Conservation (phyloP, 2,888 invertebrate species). For the Cenopis cana region DNA sequence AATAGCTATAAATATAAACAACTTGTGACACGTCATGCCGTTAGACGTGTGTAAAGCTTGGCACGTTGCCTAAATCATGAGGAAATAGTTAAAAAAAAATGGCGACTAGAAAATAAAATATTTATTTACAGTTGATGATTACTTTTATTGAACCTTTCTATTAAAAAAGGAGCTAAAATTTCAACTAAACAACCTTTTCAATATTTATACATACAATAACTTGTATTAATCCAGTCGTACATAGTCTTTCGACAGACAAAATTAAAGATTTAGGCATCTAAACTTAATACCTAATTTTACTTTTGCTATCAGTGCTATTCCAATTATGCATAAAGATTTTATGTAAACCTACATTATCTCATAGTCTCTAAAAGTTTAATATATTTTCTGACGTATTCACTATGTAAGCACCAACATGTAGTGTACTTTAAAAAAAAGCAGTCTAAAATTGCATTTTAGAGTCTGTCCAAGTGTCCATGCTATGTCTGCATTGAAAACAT, state of each 20-base stretch:
- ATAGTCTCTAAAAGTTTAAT: slow-evolving; percentile 22
- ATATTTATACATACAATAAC: slow-evolving; percentile 18
- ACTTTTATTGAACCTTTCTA: slow-evolving; percentile 27
- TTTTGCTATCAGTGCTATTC: slow-evolving; percentile 34
- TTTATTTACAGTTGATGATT: slow-evolving; percentile 36
- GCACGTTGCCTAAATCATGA: slow-evolving; percentile 27
- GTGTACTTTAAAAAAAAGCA: slow-evolving; percentile 34
- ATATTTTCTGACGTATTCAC: slow-evolving; percentile 30
- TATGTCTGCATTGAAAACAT: not conserved
- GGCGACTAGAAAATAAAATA: slow-evolving; percentile 37
- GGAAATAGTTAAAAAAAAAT: slow-evolving; percentile 22
- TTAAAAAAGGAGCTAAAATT: slow-evolving; percentile 28
- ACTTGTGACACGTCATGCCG: slow-evolving; percentile 17
- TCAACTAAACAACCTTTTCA: slow-evolving; percentile 24
- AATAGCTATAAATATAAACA: slow-evolving; percentile 28
- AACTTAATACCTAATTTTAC: slow-evolving; percentile 32
- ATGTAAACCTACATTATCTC: slow-evolving; percentile 33
- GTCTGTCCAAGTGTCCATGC: not conserved
- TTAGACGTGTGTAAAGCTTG: not conserved
- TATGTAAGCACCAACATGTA: slow-evolving; percentile 42
- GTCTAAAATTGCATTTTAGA: slow-evolving; percentile 2
- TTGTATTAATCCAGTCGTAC: no score
- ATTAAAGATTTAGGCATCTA: slow-evolving; percentile 40
- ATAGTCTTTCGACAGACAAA: slow-evolving; percentile 25
- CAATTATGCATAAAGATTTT: slow-evolving; percentile 23